Base-by-base conservation (phyloP, 2,113 vertebrate genomes). In the Rhynchomys soricoides region DNA sequence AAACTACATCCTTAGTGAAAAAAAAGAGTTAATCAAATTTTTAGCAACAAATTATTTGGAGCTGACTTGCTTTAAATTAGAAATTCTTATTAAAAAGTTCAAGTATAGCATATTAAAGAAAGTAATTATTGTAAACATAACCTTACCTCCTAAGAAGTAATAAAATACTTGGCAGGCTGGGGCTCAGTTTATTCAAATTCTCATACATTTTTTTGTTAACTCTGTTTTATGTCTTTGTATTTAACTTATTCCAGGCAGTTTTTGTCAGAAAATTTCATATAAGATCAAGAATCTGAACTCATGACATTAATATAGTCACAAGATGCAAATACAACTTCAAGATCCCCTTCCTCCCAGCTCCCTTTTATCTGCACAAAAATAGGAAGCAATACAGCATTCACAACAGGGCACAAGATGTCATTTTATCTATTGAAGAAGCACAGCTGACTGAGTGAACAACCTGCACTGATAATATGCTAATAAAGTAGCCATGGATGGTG, bases 81-180 rank as follows among this genome's bases (percentile, higher is more conserved):
- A 96, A 97, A 96, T 75, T 85, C n/a, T 75, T 95, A 77, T 74
- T 50, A 94, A 97, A 87, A 81, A 93, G 75, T 96, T 96, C 68
- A 94, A 62, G 19, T 19, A 37, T 83, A 29, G 2, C 62, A 43
- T 17, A 92, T 97, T 93, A 96, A 95, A 97, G 48, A 71, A 94
- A 96, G 22, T 95, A 86, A 92, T 94, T 96, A 70, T 29, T 95
- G 26, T 96, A 97, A 97, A 95, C 48, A 89, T 95, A 96, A 96
- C 52, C 43, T 96, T 98, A 90, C 78, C n/a, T 97, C 94, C 57
- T 5, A 96, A 95, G 66, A 96, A 96, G 55, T 94, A 98, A 94
- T 97, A 78, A 96, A 98, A 96, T 86, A 45, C 19, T 95, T 93
- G 59, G 92, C 11, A 93, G 34, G 70, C 78, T 52, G 10, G 86